Evolutionary conservation across 2,888 invertebrate genomes (phyloP).

Genomic region (Biston stratarius): DNA sequence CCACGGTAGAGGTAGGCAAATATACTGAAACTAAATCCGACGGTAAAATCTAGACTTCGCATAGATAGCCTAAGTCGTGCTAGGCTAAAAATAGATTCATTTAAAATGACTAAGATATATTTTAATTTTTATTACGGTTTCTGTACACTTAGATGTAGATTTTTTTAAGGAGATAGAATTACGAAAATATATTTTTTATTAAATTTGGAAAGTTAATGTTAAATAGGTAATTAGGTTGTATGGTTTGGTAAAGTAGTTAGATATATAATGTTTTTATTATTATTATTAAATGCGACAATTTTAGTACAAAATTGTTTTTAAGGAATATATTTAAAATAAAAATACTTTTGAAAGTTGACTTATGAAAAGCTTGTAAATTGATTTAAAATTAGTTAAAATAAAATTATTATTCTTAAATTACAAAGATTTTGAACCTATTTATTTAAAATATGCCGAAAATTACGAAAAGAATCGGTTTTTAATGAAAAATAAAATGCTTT

Average conservation of each 20-base stretch:
- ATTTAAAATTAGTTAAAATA: neutral
- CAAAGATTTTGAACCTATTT: neutral
- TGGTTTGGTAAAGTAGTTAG: too few relatives aligned
- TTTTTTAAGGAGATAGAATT: neutral
- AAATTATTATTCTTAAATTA: neutral
- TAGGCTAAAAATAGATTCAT: neutral
- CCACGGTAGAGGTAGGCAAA: too few relatives aligned
- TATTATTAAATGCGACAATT: too few relatives aligned
- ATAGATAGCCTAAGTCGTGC: constrained; percentile 27
- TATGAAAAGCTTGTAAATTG: neutral
- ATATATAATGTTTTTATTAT: too few relatives aligned
- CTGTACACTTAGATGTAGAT: neutral
- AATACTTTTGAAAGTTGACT: neutral
- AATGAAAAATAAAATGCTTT: neutral
- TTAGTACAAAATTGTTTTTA: neutral
- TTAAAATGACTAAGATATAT: neutral
- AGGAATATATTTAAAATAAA: neutral
- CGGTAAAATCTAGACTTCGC: constrained; percentile 41
- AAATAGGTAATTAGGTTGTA: too few relatives aligned
- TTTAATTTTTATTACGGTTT: neutral
- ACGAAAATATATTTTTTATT: neutral
- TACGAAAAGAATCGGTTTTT: neutral
- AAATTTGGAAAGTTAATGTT: too few relatives aligned
- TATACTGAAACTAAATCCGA: neutral
- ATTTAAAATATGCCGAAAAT: neutral